These are phyloP conservation scores for Mizuhopecten yessoensis DNA, from an alignment of 1,140 invertebrate species.

Conservation along the genomic window DNA sequence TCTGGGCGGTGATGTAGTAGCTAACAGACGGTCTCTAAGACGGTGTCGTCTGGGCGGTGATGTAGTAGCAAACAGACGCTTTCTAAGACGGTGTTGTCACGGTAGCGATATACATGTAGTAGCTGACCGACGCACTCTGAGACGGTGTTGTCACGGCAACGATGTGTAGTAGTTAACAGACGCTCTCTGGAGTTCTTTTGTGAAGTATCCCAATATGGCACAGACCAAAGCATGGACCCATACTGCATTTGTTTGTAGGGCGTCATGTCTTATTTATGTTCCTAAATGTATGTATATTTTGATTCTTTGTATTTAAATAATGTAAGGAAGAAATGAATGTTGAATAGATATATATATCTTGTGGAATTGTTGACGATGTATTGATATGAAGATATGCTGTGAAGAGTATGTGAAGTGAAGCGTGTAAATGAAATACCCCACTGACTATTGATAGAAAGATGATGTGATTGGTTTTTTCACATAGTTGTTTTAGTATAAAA, in stretches of 20 bases:
- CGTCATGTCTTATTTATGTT: conserved; percentile 26
- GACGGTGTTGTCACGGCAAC: too few species aligned
- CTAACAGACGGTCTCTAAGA: too few species aligned
- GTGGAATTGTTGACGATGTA: neutral
- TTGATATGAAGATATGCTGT: too few species aligned
- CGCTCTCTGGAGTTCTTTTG: neutral
- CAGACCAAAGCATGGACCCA: neutral
- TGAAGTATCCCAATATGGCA: neutral
- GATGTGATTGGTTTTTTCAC: neutral
- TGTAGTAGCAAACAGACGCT: neutral
- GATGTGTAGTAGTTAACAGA: neutral
- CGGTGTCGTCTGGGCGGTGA: too few species aligned
- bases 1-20: too few species aligned
- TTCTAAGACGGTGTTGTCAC: neutral
- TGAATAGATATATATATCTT: neutral
- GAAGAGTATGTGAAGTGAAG: neutral
- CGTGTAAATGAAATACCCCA: neutral
- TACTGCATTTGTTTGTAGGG: neutral
- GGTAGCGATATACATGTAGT: too few species aligned
- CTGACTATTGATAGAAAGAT: neutral
- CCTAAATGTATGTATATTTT: neutral
- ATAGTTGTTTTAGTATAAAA: too few species aligned
- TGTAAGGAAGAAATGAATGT: neutral
- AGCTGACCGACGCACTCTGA: too few species aligned
- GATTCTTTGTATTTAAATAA: neutral